Conservation (phyloP, 2,113 vertebrate species). For the Daubentonia madagascariensis region DNA sequence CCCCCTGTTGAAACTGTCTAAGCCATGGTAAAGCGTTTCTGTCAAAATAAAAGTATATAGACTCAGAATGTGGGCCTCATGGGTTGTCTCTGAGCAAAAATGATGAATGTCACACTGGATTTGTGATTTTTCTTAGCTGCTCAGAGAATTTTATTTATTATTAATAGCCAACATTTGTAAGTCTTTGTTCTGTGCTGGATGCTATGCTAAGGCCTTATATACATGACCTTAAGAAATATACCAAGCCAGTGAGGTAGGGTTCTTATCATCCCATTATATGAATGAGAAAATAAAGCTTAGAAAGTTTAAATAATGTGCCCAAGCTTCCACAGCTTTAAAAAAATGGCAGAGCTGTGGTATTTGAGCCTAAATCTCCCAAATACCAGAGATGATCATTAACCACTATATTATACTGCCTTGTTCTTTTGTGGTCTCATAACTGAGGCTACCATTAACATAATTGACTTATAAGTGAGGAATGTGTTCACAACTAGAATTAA, state of each 20-base stretch:
- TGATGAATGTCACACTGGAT: neutral
- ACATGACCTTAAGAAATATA: neutral
- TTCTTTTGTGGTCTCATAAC: neutral
- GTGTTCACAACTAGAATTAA: neutral
- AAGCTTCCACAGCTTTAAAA: neutral
- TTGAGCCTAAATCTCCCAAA: neutral
- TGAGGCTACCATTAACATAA: neutral
- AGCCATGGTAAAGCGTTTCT: neutral
- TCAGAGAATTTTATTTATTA: neutral
- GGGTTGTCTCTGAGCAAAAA: neutral
- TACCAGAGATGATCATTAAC: neutral
- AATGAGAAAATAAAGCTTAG: neutral
- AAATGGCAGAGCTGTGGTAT: neutral
- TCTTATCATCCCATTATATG: neutral
- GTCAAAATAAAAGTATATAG: neutral
- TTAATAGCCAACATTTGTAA: neutral
- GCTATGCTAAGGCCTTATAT: neutral
- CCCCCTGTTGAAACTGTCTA: neutral
- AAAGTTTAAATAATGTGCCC: neutral
- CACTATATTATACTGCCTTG: fast-evolving
- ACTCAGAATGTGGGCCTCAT: neutral
- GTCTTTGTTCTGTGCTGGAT: neutral
- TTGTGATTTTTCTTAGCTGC: neutral
- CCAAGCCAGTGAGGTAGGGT: neutral
- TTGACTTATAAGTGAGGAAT: neutral